Conservation (phyloP, 2,113 vertebrate genomes). For the Himantopus leucocephalus region DNA sequence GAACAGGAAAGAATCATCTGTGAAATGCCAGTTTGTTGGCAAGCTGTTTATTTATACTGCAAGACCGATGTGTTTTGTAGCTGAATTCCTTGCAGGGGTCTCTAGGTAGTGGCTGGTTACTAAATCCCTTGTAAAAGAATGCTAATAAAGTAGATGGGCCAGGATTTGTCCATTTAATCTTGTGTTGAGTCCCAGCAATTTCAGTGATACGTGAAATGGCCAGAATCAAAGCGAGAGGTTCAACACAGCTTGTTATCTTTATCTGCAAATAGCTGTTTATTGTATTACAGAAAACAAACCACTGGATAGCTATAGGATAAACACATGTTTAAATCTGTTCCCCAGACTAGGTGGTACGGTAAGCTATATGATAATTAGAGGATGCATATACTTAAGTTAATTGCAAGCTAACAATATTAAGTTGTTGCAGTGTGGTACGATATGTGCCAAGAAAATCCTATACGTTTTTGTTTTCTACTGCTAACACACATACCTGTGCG, state of each 20-base stretch:
- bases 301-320: conserved; percentile 30
- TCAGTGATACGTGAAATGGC: background rate
- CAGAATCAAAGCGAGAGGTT: background rate
- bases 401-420: conserved; percentile 65
- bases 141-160: background rate
- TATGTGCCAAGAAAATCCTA: conserved; percentile 47
- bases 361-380: conserved; percentile 65
- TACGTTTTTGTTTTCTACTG: background rate
- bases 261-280: background rate
- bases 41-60: background rate
- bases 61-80: background rate
- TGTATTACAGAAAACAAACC: conserved; percentile 43
- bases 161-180: background rate
- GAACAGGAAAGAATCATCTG: background rate
- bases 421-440: conserved; percentile 44
- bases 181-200: background rate
- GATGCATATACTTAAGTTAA: conserved; percentile 65
- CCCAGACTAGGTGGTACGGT: conserved; percentile 38
- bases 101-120: background rate
- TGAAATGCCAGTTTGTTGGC: background rate
- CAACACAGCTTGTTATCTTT: background rate
- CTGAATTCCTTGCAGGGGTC: background rate
- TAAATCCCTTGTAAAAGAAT: background rate
- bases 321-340: conserved; percentile 46
- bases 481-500: conserved; percentile 14